Evolutionary conservation across 2,797 vertebrate species (phyloP).

Genomic region (Periophthalmus magnuspinnatus): DNA sequence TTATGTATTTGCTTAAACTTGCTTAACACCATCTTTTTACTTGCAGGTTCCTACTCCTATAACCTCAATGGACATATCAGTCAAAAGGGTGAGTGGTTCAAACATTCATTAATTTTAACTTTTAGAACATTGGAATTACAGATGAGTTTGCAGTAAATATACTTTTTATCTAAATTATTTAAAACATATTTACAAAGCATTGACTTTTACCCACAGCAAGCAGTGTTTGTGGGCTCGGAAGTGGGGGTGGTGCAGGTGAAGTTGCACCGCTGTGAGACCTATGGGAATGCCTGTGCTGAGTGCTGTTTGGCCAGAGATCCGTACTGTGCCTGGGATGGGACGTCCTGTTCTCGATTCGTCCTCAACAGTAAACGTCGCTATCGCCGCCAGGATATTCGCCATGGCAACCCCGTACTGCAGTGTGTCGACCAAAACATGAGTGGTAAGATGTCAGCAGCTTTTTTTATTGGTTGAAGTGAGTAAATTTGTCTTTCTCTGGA

Average conservation of each 20-base stretch:
- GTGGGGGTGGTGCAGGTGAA: conserved; percentile 84
- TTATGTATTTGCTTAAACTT: not conserved
- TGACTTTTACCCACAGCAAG: conserved; percentile 79
- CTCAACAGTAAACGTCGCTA: conserved; percentile 82
- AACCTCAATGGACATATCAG: conserved; percentile 91
- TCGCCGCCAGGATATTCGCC: conserved; percentile 84
- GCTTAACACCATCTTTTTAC: not conserved
- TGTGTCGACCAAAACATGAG: conserved; percentile 87
- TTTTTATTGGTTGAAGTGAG: not conserved
- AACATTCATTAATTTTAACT: not conserved
- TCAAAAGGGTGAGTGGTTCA: conserved; percentile 85
- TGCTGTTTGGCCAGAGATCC: conserved; percentile 95
- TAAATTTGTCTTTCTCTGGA: no score
- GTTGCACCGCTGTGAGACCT: conserved; percentile 88
- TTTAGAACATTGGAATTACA: not conserved
- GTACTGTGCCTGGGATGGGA: conserved; percentile 92
- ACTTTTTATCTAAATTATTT: not conserved
- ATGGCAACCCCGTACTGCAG: conserved; percentile 85
- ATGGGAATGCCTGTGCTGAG: conserved; percentile 89
- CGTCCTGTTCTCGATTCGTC: conserved; percentile 80
- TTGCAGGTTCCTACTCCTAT: conserved; percentile 85
- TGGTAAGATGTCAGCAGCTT: conserved; percentile 70
- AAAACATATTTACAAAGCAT: not conserved
- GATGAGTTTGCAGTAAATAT: no score
- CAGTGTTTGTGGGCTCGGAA: conserved; percentile 83